Percentiles rank a stretch among this genome's conserved stretches.
phyloP scores from a whole-genome alignment of 1,140 invertebrate genomes.

The Mizuhopecten yessoensis region DNA sequence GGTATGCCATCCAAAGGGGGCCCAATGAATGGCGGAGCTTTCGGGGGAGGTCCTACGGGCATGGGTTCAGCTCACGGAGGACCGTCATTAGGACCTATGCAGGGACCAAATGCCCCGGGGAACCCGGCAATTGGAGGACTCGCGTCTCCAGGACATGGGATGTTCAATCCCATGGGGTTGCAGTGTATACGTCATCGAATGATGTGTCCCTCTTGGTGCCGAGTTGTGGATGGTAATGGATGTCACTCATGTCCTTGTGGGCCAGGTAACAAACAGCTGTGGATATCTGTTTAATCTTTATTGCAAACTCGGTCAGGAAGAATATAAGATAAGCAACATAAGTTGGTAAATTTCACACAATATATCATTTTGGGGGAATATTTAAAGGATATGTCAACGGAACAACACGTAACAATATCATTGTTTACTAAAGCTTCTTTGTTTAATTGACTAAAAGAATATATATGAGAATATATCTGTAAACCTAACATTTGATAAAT shows the following conservation, averaged over 20 bases:
- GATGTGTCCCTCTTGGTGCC: conserved; percentile 56
- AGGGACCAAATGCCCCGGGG: conserved; percentile 44
- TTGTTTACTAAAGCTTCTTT: no score
- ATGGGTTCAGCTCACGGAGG: not conserved
- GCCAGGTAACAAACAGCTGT: conserved; percentile 33
- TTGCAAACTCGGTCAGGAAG: no score
- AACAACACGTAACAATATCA: no score
- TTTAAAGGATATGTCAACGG: no score
- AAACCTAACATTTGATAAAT: no score
- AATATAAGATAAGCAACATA: no score
- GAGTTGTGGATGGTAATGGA: conserved; percentile 52
- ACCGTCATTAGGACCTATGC: not conserved
- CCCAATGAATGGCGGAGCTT: not conserved
- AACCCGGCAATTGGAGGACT: conserved; percentile 54
- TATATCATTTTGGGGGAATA: no score
- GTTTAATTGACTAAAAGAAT: no score
- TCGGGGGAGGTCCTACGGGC: not conserved
- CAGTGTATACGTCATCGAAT: conserved; percentile 51
- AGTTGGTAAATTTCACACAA: no score
- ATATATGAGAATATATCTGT: no score
- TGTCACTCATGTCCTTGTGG: conserved; percentile 61
- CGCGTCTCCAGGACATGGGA: conserved; percentile 44
- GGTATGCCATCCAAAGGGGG: not conserved
- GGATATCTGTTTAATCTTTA: no score
- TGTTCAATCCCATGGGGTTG: conserved; percentile 46